phyloP scores from a whole-genome alignment of 2,113 vertebrate genomes.

The Sturnira hondurensis region DNA sequence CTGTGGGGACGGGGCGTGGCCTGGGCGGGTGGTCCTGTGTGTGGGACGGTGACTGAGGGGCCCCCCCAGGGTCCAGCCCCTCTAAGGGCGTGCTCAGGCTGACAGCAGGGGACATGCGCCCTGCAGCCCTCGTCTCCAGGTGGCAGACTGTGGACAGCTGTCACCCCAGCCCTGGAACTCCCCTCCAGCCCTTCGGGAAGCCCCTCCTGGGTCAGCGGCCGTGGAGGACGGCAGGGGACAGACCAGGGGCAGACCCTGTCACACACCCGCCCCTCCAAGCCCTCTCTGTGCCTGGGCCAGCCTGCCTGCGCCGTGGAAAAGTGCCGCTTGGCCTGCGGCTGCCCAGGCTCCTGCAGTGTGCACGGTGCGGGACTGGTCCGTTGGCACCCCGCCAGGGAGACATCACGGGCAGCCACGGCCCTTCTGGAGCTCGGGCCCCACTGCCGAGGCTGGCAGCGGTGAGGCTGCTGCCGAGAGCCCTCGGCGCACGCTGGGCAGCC shows the following conservation, averaged over 20 bases:
- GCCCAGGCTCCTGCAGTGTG: constrained; percentile 79
- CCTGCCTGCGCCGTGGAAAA: neutral
- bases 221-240: neutral
- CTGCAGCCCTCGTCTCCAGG: neutral
- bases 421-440: neutral
- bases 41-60: neutral
- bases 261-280: constrained; percentile 35
- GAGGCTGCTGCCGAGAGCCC: neutral
- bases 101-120: fast-evolving
- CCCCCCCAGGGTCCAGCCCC: no score
- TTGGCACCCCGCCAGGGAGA: constrained; percentile 33
- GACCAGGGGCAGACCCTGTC: fast-evolving
- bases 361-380: constrained; percentile 39
- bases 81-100: neutral
- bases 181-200: neutral
- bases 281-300: constrained; percentile 41
- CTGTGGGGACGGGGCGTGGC: neutral
- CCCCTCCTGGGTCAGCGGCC: neutral
- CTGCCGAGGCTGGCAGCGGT: neutral
- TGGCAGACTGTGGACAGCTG: fast-evolving
- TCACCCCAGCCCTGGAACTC: fast-evolving
- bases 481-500: fast-evolving
- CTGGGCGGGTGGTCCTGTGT: fast-evolving
- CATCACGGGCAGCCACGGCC: constrained; percentile 71
- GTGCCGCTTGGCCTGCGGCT: constrained; percentile 63